Percentiles rank a stretch among this genome's conserved stretches.
Evolutionary conservation across 2,888 invertebrate genomes (phyloP).

Genomic region (Lydus trimaculatus): DNA sequence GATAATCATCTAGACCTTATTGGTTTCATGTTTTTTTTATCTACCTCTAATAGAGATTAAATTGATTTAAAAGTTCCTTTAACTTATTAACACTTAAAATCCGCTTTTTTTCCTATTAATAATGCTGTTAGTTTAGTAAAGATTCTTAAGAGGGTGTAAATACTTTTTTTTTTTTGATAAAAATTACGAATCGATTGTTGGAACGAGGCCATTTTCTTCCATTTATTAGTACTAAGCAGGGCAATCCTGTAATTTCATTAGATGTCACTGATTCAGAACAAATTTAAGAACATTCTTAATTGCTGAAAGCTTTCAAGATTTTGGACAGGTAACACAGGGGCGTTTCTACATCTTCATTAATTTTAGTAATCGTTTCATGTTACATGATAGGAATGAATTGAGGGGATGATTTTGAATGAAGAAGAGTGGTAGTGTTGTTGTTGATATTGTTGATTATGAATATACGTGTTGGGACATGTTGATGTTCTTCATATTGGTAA

Average conservation of each 20-base stretch:
- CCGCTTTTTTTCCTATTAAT: not conserved
- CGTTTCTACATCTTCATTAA: slow-evolving; percentile 33
- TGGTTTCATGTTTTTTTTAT: not conserved
- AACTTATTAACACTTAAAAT: not conserved
- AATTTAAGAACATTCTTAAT: slow-evolving; percentile 26
- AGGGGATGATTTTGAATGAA: not conserved
- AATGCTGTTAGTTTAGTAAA: not conserved
- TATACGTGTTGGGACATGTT: slow-evolving; percentile 13
- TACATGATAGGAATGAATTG: slow-evolving; percentile 25
- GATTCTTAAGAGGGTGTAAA: not conserved
- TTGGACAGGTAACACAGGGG: slow-evolving; percentile 24
- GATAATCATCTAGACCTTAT: not conserved
- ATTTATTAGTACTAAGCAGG: slow-evolving; percentile 10
- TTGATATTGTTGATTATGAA: slow-evolving; percentile 2
- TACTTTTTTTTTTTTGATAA: not conserved
- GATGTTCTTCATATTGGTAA: slow-evolving; percentile 11
- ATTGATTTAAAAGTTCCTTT: not conserved
- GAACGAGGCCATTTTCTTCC: slow-evolving; percentile 1
- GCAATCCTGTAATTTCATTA: slow-evolving; percentile 23
- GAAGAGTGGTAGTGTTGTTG: slow-evolving; percentile 6
- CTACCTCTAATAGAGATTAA: not conserved
- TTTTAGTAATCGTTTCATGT: slow-evolving; percentile 29
- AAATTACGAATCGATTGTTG: not conserved
- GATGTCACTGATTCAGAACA: slow-evolving; percentile 23
- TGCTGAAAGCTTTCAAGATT: slow-evolving; percentile 28